phyloP scores from a whole-genome alignment of 1,140 invertebrate species.

The Caerostris darwini region DNA sequence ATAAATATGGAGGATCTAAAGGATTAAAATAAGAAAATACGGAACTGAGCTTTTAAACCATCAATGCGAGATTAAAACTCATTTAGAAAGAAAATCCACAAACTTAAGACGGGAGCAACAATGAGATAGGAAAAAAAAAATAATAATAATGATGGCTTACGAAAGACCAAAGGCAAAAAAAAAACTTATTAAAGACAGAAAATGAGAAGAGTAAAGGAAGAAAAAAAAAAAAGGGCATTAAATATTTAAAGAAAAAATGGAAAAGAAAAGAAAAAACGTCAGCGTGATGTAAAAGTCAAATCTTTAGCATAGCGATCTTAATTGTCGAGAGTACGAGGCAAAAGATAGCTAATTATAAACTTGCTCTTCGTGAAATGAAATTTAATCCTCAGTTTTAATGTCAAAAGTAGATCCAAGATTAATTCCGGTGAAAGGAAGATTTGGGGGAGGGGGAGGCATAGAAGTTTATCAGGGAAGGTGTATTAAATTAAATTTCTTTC shows the following conservation, averaged over 20 bases:
- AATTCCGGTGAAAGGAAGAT: slow-evolving; percentile 63
- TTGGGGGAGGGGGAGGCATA: neutral
- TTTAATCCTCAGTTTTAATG: slow-evolving; percentile 77
- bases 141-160: neutral
- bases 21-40: slow-evolving; percentile 59
- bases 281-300: slow-evolving; percentile 42
- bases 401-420: slow-evolving; percentile 74
- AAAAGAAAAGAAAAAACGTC: slow-evolving; percentile 37
- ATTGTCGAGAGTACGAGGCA: slow-evolving; percentile 57
- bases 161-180: neutral
- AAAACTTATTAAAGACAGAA: slow-evolving; percentile 17
- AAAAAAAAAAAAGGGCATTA: slow-evolving; percentile 45
- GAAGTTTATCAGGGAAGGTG: slow-evolving; percentile 7
- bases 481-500: neutral
- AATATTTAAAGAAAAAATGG: slow-evolving; percentile 52
- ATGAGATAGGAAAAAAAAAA: slow-evolving; percentile 37
- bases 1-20: slow-evolving; percentile 54
- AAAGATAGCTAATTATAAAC: slow-evolving; percentile 76
- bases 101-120: slow-evolving; percentile 14
- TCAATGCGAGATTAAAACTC: slow-evolving; percentile 70
- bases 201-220: slow-evolving; percentile 16
- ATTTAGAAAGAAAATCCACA: slow-evolving; percentile 53
- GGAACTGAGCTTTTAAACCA: slow-evolving; percentile 62
- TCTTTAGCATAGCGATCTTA: slow-evolving; percentile 48
- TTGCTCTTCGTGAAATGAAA: slow-evolving; percentile 67